Evolutionary conservation across 2,888 invertebrate species (phyloP).

Genomic region (Tachina lurida): DNA sequence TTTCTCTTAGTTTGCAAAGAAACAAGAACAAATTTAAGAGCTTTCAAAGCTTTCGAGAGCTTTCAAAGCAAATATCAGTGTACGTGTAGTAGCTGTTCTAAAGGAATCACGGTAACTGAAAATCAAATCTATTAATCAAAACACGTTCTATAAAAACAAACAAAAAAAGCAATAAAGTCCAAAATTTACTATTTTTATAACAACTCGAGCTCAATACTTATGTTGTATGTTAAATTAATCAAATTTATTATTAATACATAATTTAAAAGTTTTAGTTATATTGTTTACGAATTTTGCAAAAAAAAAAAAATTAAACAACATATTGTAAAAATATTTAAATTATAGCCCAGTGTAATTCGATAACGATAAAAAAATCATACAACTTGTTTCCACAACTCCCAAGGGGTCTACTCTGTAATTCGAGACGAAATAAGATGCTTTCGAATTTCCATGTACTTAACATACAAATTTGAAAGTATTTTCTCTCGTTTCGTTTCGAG

Average conservation of each 20-base stretch:
- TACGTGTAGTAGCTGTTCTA: constrained; percentile 3
- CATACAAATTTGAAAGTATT: too few species aligned
- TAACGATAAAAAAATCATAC: neutral
- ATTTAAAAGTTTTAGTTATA: neutral
- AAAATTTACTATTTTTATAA: neutral
- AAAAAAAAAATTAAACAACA: neutral
- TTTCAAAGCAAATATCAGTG: too few species aligned
- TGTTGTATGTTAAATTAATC: neutral
- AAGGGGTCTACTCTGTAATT: too few species aligned
- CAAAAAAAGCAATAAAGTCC: neutral
- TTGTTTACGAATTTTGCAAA: neutral
- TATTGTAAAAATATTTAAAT: neutral
- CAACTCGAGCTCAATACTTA: neutral
- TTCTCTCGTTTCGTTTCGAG: too few species aligned
- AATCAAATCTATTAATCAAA: constrained; percentile 57
- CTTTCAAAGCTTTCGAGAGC: too few species aligned
- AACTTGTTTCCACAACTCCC: too few species aligned
- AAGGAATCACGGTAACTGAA: constrained; percentile 70
- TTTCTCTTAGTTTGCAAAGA: too few species aligned
- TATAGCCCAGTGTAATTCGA: neutral
- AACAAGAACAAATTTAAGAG: too few species aligned
- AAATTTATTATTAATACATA: neutral
- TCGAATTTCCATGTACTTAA: too few species aligned
- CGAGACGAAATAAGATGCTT: too few species aligned
- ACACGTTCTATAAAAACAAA: neutral